These are phyloP conservation scores for Rhinolophus sinicus DNA, from an alignment of 2,113 vertebrate genomes.

Conservation along the genomic window DNA sequence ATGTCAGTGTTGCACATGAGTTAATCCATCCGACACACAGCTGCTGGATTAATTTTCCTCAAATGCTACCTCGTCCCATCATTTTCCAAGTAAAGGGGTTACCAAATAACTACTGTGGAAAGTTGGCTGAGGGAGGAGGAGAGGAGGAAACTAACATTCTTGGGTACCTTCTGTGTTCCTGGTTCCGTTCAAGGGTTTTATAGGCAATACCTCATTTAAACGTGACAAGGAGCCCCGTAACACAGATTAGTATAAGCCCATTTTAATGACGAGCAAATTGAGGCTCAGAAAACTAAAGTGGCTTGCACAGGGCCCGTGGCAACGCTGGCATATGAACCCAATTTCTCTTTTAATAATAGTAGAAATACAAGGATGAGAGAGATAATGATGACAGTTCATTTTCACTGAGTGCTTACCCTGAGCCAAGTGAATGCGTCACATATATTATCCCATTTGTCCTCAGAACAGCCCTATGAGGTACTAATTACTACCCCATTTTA, in stretches of 20 bases:
- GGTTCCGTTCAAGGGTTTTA: too few relatives aligned
- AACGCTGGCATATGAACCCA: background rate
- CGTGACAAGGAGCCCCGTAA: background rate
- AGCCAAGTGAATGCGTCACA: background rate
- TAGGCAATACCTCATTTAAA: background rate
- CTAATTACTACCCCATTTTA: background rate
- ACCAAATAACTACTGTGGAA: background rate
- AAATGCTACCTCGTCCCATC: background rate
- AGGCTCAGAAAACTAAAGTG: background rate
- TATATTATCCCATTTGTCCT: background rate
- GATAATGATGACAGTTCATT: background rate
- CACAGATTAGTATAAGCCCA: too few relatives aligned
- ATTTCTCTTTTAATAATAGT: background rate
- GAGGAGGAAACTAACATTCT: background rate
- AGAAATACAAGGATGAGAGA: background rate
- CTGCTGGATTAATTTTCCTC: background rate
- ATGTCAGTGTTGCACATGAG: rapidly evolving
- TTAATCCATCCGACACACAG: background rate
- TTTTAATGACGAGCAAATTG: background rate
- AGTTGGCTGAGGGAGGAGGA: background rate
- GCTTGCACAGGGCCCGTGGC: background rate
- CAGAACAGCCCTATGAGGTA: background rate
- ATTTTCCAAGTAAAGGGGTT: background rate
- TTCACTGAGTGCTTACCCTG: background rate
- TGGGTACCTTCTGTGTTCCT: background rate